Percentiles rank a stretch among this genome's conserved stretches.
phyloP scores from a whole-genome alignment of 2,797 vertebrate genomes.

The Decapterus maruadsi region DNA sequence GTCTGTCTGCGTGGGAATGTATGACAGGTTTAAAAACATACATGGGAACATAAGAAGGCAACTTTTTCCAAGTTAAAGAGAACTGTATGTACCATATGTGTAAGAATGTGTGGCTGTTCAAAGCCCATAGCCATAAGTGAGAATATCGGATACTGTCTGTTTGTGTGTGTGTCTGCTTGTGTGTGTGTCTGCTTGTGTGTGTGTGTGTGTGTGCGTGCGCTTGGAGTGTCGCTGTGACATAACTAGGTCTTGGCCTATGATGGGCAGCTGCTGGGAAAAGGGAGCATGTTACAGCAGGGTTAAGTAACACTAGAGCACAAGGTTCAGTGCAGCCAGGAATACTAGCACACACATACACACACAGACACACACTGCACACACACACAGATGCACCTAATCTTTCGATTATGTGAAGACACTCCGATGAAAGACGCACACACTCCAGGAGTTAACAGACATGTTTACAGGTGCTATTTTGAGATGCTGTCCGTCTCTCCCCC shows the following conservation, averaged over 20 bases:
- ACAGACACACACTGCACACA: constrained; percentile 22
- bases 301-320: constrained; percentile 80
- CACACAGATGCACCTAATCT: constrained; percentile 53
- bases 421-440: constrained; percentile 24
- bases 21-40: constrained; percentile 51
- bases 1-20: constrained; percentile 58
- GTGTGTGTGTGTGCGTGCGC: not conserved
- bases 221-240: constrained; percentile 61
- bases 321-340: constrained; percentile 73
- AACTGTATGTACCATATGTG: constrained; percentile 35
- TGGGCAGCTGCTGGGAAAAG: constrained; percentile 65
- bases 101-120: constrained; percentile 3
- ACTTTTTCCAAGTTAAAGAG: constrained; percentile 20
- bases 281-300: constrained; percentile 67
- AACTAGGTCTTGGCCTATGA: constrained; percentile 63
- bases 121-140: constrained; percentile 46
- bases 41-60: constrained; percentile 16
- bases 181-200: too few relatives aligned
- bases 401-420: constrained; percentile 43
- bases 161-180: too few relatives aligned
- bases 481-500: constrained; percentile 35
- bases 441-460: constrained; percentile 38
- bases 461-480: constrained; percentile 75
- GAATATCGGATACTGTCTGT: constrained; percentile 13
- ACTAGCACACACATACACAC: constrained; percentile 43